phyloP scores from a whole-genome alignment of 2,888 invertebrate species.

The Clitarchus hookeri region DNA sequence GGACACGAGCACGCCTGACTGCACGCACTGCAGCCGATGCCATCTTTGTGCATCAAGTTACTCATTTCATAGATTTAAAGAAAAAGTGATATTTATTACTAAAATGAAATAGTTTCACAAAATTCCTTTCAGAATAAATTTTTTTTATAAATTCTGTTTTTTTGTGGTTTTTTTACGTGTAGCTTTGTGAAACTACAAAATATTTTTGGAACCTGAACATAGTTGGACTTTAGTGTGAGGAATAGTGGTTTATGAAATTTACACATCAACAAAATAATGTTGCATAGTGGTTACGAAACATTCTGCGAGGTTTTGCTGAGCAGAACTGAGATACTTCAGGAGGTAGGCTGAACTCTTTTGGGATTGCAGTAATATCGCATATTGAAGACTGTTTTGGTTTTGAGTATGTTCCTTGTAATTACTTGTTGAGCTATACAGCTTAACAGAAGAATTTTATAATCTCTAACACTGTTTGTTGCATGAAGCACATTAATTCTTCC shows the following conservation, averaged over 20 bases:
- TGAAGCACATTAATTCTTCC: not conserved
- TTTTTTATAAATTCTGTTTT: not conserved
- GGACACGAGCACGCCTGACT: no score
- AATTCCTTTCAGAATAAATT: slow-evolving; percentile 1
- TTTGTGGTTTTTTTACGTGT: not conserved
- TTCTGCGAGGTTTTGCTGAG: not conserved
- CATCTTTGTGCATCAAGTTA: not conserved
- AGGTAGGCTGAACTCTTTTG: slow-evolving; percentile 7
- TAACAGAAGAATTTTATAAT: not conserved
- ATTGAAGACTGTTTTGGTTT: not conserved
- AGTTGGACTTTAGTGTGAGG: not conserved
- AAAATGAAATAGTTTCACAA: not conserved
- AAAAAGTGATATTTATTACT: slow-evolving; percentile 1
- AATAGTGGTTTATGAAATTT: not conserved
- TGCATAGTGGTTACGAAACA: not conserved
- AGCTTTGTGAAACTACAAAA: not conserved
- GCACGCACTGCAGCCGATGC: no score
- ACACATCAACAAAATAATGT: not conserved
- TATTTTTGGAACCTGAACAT: not conserved
- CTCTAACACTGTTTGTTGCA: not conserved
- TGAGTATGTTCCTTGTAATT: not conserved
- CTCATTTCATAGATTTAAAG: not conserved
- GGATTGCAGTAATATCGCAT: not conserved
- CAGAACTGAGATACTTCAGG: not conserved
- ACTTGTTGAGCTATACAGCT: not conserved